Base-by-base conservation (phyloP, 1,140 invertebrate genomes). In the Habropoda laboriosa region DNA sequence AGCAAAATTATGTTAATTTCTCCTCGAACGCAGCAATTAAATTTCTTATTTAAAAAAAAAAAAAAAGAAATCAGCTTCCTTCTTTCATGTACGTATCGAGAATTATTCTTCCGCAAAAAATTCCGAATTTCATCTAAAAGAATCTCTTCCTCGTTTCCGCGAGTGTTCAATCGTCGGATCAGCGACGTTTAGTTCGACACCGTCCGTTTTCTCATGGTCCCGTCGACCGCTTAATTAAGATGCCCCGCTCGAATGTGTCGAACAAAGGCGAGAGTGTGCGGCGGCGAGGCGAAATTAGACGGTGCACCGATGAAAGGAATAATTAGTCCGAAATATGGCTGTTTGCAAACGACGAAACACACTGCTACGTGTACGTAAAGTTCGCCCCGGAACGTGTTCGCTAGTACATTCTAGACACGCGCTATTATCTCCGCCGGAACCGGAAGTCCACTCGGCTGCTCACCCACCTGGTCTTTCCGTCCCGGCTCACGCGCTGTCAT, bases 351-450 rank as follows among this genome's bases (percentile, higher is more conserved):
- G 38, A 24, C 40, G 70, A 82, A 53, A 82, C 61, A 40, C 51
- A 21, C 49, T 70, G 42, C 57, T 68, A 64, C 32, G 38, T 49
- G 61, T 79, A 42, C n/a, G 32, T 68, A 49, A 83, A 74, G 55
- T 79, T 53, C 47, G 38, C 51, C 45, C 45, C 13, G 58, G 30
- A 8, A 78, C 66, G 58, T 61, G 68, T 79, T 42, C 51, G 18
- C 70, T 61, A 18, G 51, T 68, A 67, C 40, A 83, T 79, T 82
- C 55, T 83, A 79, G 87, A 89, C 87, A 87, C 87, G 88, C 88
- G 87, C 91, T 89, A 92, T 92, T 92, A 92, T 92, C 91, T 91
- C 88, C 83, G 86, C 88, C 91, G 91, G 92, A 92, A 92, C 73
- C 91, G 92, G 92, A 92, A 92, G 90, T 88, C 88, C 89, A 92